Percentiles rank a stretch among this genome's conserved stretches.
Evolutionary conservation across 1,140 invertebrate genomes (phyloP).

Genomic region (Battus philenor): DNA sequence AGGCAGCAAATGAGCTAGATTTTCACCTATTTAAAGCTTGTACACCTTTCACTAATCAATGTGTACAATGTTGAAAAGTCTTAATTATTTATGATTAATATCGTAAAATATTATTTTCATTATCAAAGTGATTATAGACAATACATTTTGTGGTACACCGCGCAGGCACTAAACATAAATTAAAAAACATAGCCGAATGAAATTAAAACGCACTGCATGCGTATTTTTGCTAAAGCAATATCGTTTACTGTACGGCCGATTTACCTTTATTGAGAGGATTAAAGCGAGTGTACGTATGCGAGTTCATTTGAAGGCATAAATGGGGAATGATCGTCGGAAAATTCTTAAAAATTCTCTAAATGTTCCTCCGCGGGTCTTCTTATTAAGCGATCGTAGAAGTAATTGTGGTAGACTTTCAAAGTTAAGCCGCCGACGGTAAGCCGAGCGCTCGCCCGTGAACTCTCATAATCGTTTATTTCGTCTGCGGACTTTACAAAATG

Average conservation of each 20-base stretch:
- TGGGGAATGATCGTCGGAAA: slow-evolving; percentile 26
- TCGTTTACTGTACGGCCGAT: slow-evolving; percentile 51
- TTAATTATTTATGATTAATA: no score
- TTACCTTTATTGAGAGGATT: slow-evolving; percentile 56
- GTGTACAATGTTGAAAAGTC: no score
- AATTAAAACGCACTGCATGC: slow-evolving; percentile 20
- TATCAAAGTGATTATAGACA: no score
- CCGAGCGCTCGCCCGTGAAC: slow-evolving; percentile 35
- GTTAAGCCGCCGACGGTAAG: slow-evolving; percentile 58
- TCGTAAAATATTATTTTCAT: no score
- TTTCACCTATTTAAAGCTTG: no score
- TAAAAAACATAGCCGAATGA: slow-evolving; percentile 7
- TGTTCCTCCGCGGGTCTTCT: slow-evolving; percentile 45
- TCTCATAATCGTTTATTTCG: slow-evolving; percentile 70
- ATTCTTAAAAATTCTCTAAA: slow-evolving; percentile 56
- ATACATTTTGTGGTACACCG: no score
- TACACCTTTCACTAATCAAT: no score
- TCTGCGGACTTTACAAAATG: slow-evolving; percentile 69
- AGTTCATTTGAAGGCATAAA: slow-evolving; percentile 42
- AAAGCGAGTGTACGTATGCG: slow-evolving; percentile 38
- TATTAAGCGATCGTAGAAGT: slow-evolving; percentile 63
- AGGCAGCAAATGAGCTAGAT: no score
- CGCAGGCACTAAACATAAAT: no score
- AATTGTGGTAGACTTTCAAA: slow-evolving; percentile 70
- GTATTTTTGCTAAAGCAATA: slow-evolving; percentile 41